These are phyloP conservation scores for Axinella damicornis DNA, from an alignment of 37 sponge, comb jelly and placozoan species.

Conservation along the genomic window DNA sequence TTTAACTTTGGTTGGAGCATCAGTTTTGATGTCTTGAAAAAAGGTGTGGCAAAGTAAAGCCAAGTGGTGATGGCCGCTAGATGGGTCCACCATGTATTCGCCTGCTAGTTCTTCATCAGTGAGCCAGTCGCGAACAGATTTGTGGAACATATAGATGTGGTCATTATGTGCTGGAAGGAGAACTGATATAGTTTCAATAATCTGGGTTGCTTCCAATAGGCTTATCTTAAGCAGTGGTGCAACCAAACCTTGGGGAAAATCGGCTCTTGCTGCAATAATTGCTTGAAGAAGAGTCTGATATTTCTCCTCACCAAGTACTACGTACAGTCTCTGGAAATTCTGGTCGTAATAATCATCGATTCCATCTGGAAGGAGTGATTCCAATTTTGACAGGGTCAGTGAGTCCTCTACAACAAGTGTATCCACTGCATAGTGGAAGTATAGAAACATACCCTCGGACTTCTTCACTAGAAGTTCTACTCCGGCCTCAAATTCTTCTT, in stretches of 20 bases:
- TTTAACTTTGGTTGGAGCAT: neutral
- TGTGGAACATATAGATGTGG: conserved; percentile 30
- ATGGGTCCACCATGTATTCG: neutral
- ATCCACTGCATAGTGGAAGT: conserved; percentile 53
- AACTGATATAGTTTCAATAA: neutral
- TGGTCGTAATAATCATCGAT: conserved; percentile 62
- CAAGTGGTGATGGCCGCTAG: neutral
- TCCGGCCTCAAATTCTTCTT: conserved; percentile 7
- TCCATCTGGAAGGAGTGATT: conserved; percentile 53
- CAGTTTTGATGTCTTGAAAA: conserved; percentile 5
- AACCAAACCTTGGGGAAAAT: conserved; percentile 14
- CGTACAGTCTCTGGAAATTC: conserved; percentile 12
- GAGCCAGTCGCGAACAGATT: conserved; percentile 43
- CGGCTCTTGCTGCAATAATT: conserved; percentile 5
- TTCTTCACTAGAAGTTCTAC: conserved; percentile 32
- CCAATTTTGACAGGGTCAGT: conserved; percentile 2
- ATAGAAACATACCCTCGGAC: conserved; percentile 61
- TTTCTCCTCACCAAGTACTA: conserved; percentile 6
- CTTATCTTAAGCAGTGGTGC: neutral
- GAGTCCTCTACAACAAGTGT: neutral
- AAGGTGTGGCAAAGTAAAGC: neutral
- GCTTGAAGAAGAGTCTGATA: conserved; percentile 32
- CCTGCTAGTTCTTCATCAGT: conserved; percentile 25
- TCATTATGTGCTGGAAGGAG: conserved; percentile 19
- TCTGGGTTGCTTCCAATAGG: neutral